Percentiles rank a stretch among this genome's conserved stretches.
phyloP scores from a whole-genome alignment of 2,113 vertebrate species.

The Canis aureus region DNA sequence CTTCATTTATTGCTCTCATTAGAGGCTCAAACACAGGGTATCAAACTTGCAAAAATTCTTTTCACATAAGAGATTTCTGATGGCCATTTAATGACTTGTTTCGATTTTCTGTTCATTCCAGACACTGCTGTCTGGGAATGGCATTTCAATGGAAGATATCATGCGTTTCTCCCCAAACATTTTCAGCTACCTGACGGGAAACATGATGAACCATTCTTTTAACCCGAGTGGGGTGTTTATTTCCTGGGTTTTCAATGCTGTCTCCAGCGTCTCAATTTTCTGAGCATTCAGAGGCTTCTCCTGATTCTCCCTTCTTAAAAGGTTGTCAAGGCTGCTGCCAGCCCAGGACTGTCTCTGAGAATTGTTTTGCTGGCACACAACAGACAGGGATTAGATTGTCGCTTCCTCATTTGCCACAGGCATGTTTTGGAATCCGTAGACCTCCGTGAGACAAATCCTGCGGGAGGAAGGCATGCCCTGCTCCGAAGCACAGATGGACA shows the following conservation, averaged over 20 bases:
- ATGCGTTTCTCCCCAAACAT: neutral
- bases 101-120: constrained; percentile 43
- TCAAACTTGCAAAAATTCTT: neutral
- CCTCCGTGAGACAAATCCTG: neutral
- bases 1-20: constrained; percentile 4
- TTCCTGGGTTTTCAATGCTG: neutral
- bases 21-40: neutral
- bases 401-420: neutral
- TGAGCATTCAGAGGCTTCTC: neutral
- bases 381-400: neutral
- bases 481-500: neutral
- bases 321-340: neutral
- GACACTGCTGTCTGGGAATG: neutral
- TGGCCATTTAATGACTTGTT: constrained; percentile 8
- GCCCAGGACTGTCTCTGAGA: neutral
- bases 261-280: neutral
- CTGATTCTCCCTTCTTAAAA: neutral
- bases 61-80: constrained; percentile 38
- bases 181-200: constrained; percentile 4
- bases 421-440: neutral
- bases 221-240: neutral
- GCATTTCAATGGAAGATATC: neutral
- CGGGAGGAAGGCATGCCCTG: neutral
- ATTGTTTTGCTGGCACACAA: neutral
- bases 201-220: neutral